These are phyloP conservation scores for Hiodon tergisus DNA, from an alignment of 2,113 vertebrate species.

Conservation along the genomic window DNA sequence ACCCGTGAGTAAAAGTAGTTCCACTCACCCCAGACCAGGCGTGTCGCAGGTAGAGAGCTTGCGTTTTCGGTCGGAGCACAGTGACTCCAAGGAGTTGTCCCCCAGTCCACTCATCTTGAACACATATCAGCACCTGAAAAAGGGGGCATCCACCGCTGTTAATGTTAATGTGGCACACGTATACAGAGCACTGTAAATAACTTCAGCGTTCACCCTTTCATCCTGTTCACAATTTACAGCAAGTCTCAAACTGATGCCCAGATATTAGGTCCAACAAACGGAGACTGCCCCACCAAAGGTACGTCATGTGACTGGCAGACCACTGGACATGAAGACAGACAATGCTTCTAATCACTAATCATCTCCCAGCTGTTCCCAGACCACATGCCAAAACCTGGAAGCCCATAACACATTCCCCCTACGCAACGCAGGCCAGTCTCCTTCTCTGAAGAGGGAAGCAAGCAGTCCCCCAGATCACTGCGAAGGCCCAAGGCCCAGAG, in stretches of 20 bases:
- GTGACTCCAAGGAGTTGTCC: constrained; percentile 82
- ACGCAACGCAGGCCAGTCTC: constrained; percentile 1
- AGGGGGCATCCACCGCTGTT: background rate
- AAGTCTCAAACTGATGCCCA: no score
- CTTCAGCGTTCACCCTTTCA: no score
- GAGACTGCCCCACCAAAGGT: background rate
- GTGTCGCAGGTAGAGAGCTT: constrained; percentile 82
- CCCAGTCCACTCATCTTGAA: constrained; percentile 84
- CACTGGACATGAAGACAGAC: no score
- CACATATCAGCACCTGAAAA: constrained; percentile 77
- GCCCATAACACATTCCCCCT: background rate
- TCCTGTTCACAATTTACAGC: no score
- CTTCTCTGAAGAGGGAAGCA: background rate
- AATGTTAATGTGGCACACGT: background rate
- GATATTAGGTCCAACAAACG: no score
- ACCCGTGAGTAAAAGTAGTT: no score
- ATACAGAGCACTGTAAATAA: background rate
- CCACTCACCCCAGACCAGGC: constrained; percentile 74
- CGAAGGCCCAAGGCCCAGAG: background rate
- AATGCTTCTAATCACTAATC: background rate
- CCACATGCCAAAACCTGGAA: background rate
- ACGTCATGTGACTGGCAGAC: background rate
- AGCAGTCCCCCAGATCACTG: background rate
- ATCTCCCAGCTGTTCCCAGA: background rate
- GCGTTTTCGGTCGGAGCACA: constrained; percentile 81